A percentile compares a stretch with the other conserved stretches of the same genome.
phyloP scores from a whole-genome alignment of 1,140 invertebrate species.

The Colletes latitarsis region DNA sequence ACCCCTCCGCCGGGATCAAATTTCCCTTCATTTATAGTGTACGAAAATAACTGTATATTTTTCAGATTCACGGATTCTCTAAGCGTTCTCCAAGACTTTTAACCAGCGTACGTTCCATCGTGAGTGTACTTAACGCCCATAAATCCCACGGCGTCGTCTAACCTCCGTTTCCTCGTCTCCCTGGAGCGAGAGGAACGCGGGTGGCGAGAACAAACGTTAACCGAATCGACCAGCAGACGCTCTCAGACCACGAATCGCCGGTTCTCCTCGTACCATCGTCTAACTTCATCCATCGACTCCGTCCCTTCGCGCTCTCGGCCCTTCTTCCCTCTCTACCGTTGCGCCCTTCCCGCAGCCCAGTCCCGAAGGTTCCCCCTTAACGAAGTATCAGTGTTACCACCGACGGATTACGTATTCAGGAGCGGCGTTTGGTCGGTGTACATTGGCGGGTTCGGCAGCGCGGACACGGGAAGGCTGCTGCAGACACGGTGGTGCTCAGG shows the following conservation, averaged over 20 bases:
- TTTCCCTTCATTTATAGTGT: too few relatives aligned
- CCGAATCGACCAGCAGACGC: slow-evolving; percentile 50
- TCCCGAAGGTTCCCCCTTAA: slow-evolving; percentile 48
- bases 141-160: background rate
- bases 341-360: background rate
- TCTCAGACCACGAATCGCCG: slow-evolving; percentile 36
- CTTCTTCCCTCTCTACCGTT: background rate
- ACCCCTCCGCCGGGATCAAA: too few relatives aligned
- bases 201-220: slow-evolving; percentile 55
- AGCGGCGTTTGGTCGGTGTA: slow-evolving; percentile 59
- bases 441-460: slow-evolving; percentile 58
- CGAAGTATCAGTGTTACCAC: slow-evolving; percentile 69
- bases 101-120: too few relatives aligned
- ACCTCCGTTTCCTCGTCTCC: background rate
- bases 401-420: slow-evolving; percentile 69
- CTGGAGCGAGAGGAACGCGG: background rate
- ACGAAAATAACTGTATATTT: too few relatives aligned
- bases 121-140: background rate
- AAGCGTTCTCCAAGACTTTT: too few relatives aligned
- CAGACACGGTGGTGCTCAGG: slow-evolving; percentile 27
- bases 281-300: slow-evolving; percentile 39
- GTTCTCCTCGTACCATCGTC: background rate
- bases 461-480: slow-evolving; percentile 32
- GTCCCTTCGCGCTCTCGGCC: background rate
- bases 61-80: too few relatives aligned